Evolutionary conservation across 2,113 vertebrate genomes (phyloP), one percentile per base, ranked within the genome.

Genomic region (Pomatostomus ruficeps): DNA sequence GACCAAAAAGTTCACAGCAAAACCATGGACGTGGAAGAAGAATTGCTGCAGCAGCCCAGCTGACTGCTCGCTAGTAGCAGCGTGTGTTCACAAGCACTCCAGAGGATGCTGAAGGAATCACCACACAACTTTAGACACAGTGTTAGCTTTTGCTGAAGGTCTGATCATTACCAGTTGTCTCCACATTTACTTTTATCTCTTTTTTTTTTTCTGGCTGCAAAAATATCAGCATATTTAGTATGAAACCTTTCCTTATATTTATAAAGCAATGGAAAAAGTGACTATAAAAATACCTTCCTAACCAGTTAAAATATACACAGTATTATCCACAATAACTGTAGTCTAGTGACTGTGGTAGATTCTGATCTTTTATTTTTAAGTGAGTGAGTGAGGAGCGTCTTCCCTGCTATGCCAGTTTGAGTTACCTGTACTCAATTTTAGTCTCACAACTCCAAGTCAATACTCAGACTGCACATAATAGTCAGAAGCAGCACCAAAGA

Each of bases 381-480:
- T 11, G 7, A 52, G 16, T 2, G 8, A 57, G 18, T 2, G 9
- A 90, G 59, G 2, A 74, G 11, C 43, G 77, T 51, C 51, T 58
- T 83, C 40, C 68, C 40, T 72, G 48, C 12, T 28, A 8, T 2
- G 11, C 14, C 48, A 81, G 43, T 63, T 78, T 61, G 35, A 81
- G 22, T 35, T 46, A 46, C 3, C 3, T 0, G 0, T 23, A 24
- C 59, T 51, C 1, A 0, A 61, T 33, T 62, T 49, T 42, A 63
- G 10, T 51, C 43, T 81, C 61, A 46, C n/a, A 77, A 23, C 31
- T 42, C 17, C 38, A 62, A 52, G 51, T 15, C 77, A 71, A 33
- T 20, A 18, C 45, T 55, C 21, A 22, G 31, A 19, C 63, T 89
- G 59, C n/a, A 48, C 16, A 0, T 11, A 23, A 38, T 6, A 58